These are phyloP conservation scores for Atethmia centrago DNA, from an alignment of 2,888 invertebrate genomes.

Conservation along the genomic window DNA sequence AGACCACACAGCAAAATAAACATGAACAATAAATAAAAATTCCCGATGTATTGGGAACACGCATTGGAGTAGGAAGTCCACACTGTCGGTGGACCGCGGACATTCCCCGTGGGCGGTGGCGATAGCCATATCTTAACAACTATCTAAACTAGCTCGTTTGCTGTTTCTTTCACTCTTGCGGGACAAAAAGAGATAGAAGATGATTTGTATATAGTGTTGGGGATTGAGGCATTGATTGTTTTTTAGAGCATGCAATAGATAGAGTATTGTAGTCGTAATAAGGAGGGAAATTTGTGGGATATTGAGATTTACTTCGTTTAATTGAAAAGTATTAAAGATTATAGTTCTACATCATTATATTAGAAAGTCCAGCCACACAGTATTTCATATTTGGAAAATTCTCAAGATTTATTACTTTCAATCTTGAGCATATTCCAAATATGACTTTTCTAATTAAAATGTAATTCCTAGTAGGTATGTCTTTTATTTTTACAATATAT, in stretches of 20 bases:
- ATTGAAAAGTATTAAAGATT: background rate
- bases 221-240: constrained; percentile 56
- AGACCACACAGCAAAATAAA: constrained; percentile 47
- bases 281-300: background rate
- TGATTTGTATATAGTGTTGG: constrained; percentile 54
- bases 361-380: background rate
- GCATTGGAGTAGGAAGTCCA: constrained; percentile 74
- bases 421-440: background rate
- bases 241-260: constrained; percentile 28
- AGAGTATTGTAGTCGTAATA: constrained; percentile 1
- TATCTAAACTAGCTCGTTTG: constrained; percentile 69
- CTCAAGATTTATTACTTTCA: background rate
- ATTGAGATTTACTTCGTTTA: background rate
- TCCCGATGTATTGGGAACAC: constrained; percentile 51
- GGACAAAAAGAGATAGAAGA: constrained; percentile 36
- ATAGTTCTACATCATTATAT: too few relatives aligned
- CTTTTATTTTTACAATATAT: background rate
- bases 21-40: constrained; percentile 55
- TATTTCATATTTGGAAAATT: background rate
- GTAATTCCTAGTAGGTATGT: background rate
- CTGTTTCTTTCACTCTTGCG: constrained; percentile 50
- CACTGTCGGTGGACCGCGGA: constrained; percentile 60
- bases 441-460: background rate
- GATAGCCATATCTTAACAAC: constrained; percentile 75
- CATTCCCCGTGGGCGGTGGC: constrained; percentile 76